A percentile compares a stretch with the other conserved stretches of the same genome.
These are phyloP conservation scores for Deroptyus accipitrinus DNA, from an alignment of 2,113 vertebrate species.

Conservation along the genomic window DNA sequence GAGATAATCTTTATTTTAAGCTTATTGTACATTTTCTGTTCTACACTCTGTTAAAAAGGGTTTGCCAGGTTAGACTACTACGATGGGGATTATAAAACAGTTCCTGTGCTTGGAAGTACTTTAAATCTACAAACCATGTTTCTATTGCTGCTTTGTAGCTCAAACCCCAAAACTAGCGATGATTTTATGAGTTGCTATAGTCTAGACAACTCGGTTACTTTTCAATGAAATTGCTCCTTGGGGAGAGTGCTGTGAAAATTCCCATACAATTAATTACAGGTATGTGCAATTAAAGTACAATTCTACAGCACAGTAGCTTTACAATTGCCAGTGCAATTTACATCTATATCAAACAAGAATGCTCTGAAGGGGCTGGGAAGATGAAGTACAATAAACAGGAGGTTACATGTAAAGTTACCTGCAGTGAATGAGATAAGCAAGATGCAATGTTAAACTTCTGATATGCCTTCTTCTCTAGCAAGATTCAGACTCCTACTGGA, in stretches of 20 bases:
- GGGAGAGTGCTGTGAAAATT: constrained; percentile 70
- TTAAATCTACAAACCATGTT: constrained; percentile 34
- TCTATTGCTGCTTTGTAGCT: constrained; percentile 63
- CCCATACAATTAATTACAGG: constrained; percentile 70
- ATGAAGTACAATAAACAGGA: not conserved
- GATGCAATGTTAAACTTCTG: not conserved
- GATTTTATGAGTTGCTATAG: constrained; percentile 72
- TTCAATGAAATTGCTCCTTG: constrained; percentile 69
- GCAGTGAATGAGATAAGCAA: not conserved
- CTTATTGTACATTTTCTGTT: not conserved
- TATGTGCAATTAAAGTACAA: constrained; percentile 54
- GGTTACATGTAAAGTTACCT: not conserved
- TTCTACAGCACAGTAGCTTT: constrained; percentile 32
- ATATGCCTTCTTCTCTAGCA: not conserved
- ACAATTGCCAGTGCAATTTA: not conserved
- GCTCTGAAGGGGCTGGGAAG: not conserved
- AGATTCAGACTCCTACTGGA: not conserved
- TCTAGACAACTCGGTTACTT: constrained; percentile 74
- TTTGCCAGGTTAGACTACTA: constrained; percentile 8
- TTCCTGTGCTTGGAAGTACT: constrained; percentile 30
- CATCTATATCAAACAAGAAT: constrained; percentile 45
- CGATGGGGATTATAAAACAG: constrained; percentile 48
- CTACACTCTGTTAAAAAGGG: not conserved
- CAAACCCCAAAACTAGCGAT: constrained; percentile 68
- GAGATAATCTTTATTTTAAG: not conserved